phyloP scores from a whole-genome alignment of 2,113 vertebrate species.

The Anguilla rostrata region DNA sequence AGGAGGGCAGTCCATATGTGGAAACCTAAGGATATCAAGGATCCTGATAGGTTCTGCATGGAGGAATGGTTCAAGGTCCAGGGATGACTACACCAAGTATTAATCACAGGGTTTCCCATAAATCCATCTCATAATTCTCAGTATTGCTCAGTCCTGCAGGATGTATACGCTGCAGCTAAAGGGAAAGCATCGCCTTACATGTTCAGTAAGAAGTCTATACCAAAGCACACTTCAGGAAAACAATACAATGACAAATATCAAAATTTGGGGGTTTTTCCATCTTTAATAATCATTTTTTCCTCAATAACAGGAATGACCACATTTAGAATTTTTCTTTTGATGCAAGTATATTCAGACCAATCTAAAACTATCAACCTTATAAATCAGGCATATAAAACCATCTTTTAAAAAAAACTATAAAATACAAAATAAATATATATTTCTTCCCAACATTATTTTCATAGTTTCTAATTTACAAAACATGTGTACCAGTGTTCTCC shows the following conservation, averaged over 20 bases:
- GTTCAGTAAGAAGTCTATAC: not conserved
- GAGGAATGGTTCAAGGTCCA: no score
- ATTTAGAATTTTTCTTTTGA: constrained; percentile 10
- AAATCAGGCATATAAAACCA: constrained; percentile 42
- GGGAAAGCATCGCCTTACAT: not conserved
- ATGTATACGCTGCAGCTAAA: not conserved
- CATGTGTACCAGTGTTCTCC: constrained; percentile 32
- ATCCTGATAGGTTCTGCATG: no score
- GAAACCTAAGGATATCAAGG: no score
- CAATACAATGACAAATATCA: not conserved
- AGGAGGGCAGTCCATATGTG: no score
- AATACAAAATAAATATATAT: constrained; percentile 59
- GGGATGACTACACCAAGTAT: no score
- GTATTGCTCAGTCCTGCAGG: no score
- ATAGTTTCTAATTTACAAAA: constrained; percentile 41
- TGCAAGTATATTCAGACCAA: constrained; percentile 35
- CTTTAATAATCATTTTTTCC: constrained; percentile 11
- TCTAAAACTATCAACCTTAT: constrained; percentile 55
- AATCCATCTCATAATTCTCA: no score
- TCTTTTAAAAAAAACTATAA: constrained; percentile 36
- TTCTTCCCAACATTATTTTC: constrained; percentile 42
- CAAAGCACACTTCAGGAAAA: not conserved
- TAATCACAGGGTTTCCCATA: no score
- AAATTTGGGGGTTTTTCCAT: not conserved
- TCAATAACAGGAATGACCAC: not conserved